phyloP scores from a whole-genome alignment of 1,140 invertebrate species.

The Anastrepha obliqua region DNA sequence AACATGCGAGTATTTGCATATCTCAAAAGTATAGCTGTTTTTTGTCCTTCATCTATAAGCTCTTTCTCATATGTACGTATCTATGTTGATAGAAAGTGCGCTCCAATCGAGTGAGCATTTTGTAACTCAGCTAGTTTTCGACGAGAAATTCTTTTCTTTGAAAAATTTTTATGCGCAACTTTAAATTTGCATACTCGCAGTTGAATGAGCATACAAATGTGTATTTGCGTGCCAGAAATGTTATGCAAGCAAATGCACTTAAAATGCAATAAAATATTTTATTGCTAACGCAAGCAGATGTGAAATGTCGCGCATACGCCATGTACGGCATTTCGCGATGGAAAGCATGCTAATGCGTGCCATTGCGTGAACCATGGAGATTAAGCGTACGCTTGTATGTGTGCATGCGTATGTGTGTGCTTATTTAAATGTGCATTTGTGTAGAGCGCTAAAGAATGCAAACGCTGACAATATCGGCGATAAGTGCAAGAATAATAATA shows the following conservation, averaged over 20 bases:
- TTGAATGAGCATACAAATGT: constrained; percentile 28
- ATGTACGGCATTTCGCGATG: neutral
- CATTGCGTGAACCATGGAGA: neutral
- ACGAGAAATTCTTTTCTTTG: neutral
- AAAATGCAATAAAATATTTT: constrained; percentile 53
- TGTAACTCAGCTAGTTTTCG: constrained; percentile 16
- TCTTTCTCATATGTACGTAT: no score
- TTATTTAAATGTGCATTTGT: neutral
- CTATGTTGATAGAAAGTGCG: neutral
- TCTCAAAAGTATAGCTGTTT: no score
- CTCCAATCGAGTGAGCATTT: constrained; percentile 10
- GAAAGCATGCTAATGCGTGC: constrained; percentile 9
- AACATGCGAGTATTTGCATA: no score
- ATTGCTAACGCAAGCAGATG: constrained; percentile 12
- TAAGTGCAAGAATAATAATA: constrained; percentile 40
- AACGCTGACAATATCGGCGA: constrained; percentile 1
- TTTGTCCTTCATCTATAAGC: no score
- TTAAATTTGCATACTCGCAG: constrained; percentile 31
- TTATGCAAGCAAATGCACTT: constrained; percentile 48
- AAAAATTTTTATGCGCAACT: neutral
- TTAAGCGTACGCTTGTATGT: constrained; percentile 10
- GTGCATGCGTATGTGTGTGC: neutral
- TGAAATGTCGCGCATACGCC: constrained; percentile 39
- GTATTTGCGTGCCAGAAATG: neutral
- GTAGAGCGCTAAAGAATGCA: neutral